These are phyloP conservation scores for Magallana ariakensis DNA, from an alignment of 1,140 invertebrate species.

Conservation along the genomic window DNA sequence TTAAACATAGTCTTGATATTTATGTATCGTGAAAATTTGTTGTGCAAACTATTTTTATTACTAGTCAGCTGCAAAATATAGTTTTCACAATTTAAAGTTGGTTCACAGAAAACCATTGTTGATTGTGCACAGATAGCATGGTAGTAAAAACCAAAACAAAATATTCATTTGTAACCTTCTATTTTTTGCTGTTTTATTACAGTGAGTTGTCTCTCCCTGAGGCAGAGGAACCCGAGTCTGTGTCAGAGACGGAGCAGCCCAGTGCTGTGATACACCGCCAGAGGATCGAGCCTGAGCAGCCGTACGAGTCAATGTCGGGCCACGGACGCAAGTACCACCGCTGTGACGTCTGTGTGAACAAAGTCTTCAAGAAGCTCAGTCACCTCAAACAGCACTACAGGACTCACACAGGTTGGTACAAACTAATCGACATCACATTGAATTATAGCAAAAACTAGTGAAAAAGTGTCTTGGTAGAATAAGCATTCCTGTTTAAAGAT, in stretches of 20 bases:
- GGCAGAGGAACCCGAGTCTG: constrained; percentile 52
- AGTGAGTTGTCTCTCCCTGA: constrained; percentile 45
- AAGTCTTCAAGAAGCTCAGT: constrained; percentile 76
- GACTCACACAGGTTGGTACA: constrained; percentile 73
- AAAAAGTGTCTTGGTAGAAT: background rate
- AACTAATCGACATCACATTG: background rate
- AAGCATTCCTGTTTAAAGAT: too few species aligned
- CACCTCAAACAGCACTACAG: constrained; percentile 77
- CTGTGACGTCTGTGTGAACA: constrained; percentile 72
- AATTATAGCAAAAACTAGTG: too few species aligned
- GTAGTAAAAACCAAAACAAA: too few species aligned
- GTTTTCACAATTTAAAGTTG: too few species aligned
- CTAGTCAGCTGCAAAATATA: too few species aligned
- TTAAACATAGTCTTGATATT: too few species aligned
- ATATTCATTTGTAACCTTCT: too few species aligned
- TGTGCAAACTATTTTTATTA: too few species aligned
- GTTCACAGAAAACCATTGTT: too few species aligned
- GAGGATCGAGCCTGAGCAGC: constrained; percentile 13
- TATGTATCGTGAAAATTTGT: too few species aligned
- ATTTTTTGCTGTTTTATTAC: too few species aligned
- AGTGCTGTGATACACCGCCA: background rate
- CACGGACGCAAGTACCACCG: constrained; percentile 55
- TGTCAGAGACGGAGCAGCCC: constrained; percentile 43
- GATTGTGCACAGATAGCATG: too few species aligned
- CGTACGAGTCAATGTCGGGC: background rate